A percentile compares a stretch with the other conserved stretches of the same genome.
Evolutionary conservation across 2,888 invertebrate species (phyloP).

Genomic region (Congeria kusceri): DNA sequence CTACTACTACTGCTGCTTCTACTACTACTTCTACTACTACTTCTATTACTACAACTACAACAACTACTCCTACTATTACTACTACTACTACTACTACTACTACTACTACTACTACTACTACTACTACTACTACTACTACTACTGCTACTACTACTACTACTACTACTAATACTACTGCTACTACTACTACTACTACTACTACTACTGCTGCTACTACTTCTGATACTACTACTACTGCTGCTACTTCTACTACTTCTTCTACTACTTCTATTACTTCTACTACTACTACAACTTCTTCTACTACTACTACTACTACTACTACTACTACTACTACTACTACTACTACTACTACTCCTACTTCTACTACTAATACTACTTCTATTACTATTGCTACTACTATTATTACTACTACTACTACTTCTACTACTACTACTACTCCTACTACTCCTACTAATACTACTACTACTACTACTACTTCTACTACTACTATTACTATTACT

Average conservation of each 20-base stretch:
- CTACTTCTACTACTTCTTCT: neutral
- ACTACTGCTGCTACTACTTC: neutral
- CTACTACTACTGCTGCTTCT: neutral
- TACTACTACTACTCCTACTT: conserved; percentile 37
- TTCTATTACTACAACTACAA: neutral
- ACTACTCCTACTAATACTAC: conserved; percentile 2
- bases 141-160: conserved; percentile 21
- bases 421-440: neutral
- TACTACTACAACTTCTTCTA: neutral
- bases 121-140: conserved; percentile 17
- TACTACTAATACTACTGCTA: neutral
- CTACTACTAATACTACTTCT: conserved; percentile 7
- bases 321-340: conserved; percentile 26
- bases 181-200: neutral
- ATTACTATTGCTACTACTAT: neutral
- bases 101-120: conserved; percentile 6
- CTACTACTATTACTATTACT: conserved; percentile 26
- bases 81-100: conserved; percentile 10
- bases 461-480: conserved; percentile 3
- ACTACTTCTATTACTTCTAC: neutral
- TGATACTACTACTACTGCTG: neutral
- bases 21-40: conserved; percentile 7
- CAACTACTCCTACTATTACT: conserved; percentile 1
- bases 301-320: neutral
- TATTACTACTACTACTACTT: neutral